Conservation (phyloP, 2,888 invertebrate genomes). For the Lasioglossum marginatum region DNA sequence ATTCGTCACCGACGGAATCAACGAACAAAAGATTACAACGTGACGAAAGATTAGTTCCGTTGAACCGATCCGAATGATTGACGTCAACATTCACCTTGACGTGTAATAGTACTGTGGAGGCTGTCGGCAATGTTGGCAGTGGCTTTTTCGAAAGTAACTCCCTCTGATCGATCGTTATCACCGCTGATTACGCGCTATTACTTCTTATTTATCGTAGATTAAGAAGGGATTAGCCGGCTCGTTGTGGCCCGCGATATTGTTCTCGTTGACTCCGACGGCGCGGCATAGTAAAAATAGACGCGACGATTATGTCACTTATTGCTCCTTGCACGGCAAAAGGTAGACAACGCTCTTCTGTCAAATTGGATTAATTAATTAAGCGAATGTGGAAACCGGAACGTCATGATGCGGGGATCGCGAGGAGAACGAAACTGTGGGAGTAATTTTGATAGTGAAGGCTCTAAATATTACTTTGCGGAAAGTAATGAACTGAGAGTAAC, state of each 20-base stretch:
- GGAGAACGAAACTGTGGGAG: background rate
- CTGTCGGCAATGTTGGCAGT: slow-evolving; percentile 22
- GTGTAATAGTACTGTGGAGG: slow-evolving; percentile 31
- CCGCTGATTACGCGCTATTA: slow-evolving; percentile 30
- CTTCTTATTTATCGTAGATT: slow-evolving; percentile 17
- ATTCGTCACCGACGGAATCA: slow-evolving; percentile 14
- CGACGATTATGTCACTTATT: background rate
- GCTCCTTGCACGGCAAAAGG: background rate
- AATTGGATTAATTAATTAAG: slow-evolving; percentile 1
- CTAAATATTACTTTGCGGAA: background rate
- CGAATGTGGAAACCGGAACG: background rate
- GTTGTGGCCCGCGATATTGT: background rate
- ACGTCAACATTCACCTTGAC: slow-evolving; percentile 65
- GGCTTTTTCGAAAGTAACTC: slow-evolving; percentile 28
- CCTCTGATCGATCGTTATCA: slow-evolving; percentile 30
- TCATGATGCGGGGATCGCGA: background rate
- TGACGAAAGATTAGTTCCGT: slow-evolving; percentile 19
- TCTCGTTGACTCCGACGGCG: background rate
- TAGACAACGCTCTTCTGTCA: background rate
- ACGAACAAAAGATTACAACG: slow-evolving; percentile 45
- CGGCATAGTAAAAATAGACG: background rate
- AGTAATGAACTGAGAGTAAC: no score
- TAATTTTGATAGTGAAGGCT: background rate
- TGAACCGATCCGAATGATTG: slow-evolving; percentile 47
- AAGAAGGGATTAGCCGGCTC: background rate